Conservation (phyloP, 2,797 vertebrate species). For the Choloepus didactylus region DNA sequence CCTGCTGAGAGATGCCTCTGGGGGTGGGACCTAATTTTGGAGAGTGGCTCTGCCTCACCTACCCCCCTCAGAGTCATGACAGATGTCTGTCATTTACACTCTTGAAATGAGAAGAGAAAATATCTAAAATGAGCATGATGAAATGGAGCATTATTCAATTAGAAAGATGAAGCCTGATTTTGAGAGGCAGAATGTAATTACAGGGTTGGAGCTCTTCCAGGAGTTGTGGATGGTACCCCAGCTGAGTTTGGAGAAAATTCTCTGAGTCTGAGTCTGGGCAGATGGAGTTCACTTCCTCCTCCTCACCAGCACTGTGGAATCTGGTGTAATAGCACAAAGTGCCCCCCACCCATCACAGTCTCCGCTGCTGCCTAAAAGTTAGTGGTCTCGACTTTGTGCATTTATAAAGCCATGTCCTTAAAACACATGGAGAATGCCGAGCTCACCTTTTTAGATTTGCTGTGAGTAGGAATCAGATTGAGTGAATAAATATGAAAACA, state of each 20-base stretch:
- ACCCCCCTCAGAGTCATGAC: conserved; percentile 34
- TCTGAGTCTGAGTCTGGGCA: neutral
- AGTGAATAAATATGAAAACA: neutral
- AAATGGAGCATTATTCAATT: conserved; percentile 77
- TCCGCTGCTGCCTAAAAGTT: neutral
- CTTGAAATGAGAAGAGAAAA: conserved; percentile 56
- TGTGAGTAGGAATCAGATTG: neutral
- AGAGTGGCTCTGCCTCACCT: neutral
- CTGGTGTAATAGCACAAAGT: neutral
- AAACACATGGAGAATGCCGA: neutral
- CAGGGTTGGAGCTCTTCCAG: conserved; percentile 58
- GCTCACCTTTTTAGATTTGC: neutral
- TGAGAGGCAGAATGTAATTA: conserved; percentile 70
- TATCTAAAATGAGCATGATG: conserved; percentile 65
- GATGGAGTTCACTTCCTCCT: neutral
- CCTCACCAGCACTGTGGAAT: neutral
- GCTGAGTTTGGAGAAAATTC: conserved; percentile 8
- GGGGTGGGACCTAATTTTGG: conserved; percentile 24
- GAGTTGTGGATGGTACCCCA: conserved; percentile 4
- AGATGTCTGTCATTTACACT: conserved; percentile 69
- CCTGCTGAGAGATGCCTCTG: neutral
- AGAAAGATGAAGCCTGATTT: conserved; percentile 64
- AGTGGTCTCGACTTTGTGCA: neutral
- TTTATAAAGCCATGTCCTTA: neutral
- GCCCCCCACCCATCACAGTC: neutral